These are phyloP conservation scores for Motacilla tschutschensis DNA, from an alignment of 2,113 vertebrate species.

Conservation along the genomic window DNA sequence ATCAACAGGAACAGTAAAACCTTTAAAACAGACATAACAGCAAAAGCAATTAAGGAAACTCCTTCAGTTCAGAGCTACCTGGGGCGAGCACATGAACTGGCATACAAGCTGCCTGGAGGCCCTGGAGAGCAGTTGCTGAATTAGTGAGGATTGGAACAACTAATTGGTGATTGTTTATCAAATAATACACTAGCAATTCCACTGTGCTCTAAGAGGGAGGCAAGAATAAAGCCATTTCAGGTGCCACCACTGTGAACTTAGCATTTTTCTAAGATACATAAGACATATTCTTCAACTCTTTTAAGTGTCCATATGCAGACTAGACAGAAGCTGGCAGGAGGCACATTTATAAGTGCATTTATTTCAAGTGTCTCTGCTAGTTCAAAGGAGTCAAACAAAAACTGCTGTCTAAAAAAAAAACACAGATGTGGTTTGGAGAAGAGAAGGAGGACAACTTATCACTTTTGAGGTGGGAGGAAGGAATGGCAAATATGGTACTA, in stretches of 20 bases:
- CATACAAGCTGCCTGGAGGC: constrained; percentile 26
- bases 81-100: constrained; percentile 9
- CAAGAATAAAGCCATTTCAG: constrained; percentile 31
- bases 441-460: neutral
- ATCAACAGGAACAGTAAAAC: constrained; percentile 13
- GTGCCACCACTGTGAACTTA: constrained; percentile 31
- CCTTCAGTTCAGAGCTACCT: constrained; percentile 48
- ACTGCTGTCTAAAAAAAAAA: neutral
- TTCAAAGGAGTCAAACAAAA: constrained; percentile 42
- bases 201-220: neutral
- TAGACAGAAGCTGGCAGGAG: constrained; percentile 29
- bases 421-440: neutral
- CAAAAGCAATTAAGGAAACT: constrained; percentile 52
- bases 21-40: constrained; percentile 43
- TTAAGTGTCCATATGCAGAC: constrained; percentile 36
- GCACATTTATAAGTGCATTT: constrained; percentile 26
- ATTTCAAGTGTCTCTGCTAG: constrained; percentile 39
- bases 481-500: neutral
- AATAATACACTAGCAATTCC: constrained; percentile 24
- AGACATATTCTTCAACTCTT: constrained; percentile 4
- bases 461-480: constrained; percentile 11
- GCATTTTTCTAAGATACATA: constrained; percentile 14
- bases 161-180: constrained; percentile 59
- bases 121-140: constrained; percentile 38
- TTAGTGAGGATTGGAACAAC: constrained; percentile 32